Conservation (phyloP, 2,113 vertebrate genomes). For the Chiloscyllium plagiosum region DNA sequence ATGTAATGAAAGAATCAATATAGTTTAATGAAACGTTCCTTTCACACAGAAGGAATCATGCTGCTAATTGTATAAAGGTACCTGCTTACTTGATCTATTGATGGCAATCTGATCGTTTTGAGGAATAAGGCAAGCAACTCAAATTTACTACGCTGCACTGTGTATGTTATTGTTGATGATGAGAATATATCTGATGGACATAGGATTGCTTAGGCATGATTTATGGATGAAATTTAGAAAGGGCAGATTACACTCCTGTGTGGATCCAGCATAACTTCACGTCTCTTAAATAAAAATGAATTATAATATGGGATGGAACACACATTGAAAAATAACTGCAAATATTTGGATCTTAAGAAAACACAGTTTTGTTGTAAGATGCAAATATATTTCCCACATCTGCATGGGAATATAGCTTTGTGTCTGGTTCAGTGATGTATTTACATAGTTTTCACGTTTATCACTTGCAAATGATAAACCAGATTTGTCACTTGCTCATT, state of each 20-base stretch:
- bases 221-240: neutral
- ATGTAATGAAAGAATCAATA: neutral
- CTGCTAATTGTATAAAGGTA: neutral
- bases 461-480: neutral
- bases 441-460: neutral
- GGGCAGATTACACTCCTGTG: neutral
- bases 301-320: neutral
- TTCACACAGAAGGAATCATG: neutral
- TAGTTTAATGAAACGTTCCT: neutral
- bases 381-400: neutral
- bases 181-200: neutral
- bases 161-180: no score
- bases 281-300: neutral
- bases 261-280: neutral
- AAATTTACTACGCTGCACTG: neutral
- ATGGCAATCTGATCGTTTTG: neutral
- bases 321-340: neutral
- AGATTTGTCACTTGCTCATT: neutral
- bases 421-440: neutral
- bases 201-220: neutral
- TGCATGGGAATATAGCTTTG: neutral
- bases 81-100: neutral
- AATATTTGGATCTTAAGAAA: neutral
- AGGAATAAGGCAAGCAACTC: neutral
- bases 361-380: neutral